Base-by-base conservation (phyloP, 2,113 vertebrate genomes). In the Macroglossus sobrinus region DNA sequence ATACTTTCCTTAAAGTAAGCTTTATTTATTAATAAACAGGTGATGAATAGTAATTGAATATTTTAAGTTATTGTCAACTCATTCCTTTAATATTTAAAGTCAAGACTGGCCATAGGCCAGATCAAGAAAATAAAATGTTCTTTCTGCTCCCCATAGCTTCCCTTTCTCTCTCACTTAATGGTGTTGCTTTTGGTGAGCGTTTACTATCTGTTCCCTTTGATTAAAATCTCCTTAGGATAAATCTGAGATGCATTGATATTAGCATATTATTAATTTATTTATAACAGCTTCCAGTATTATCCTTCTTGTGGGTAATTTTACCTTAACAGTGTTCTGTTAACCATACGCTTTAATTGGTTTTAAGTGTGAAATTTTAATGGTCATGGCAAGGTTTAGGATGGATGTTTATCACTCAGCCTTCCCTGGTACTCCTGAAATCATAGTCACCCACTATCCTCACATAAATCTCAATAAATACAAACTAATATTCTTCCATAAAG, bases 51-150 rank as follows among this genome's bases (percentile, higher is more conserved):
- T 86, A 35, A 43, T 87, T 33, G 92, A 66, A 53, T 94, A 82
- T 84, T 76, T 92, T 61, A 87, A 35, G 43, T 89, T 87, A 80
- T 93, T 74, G 12, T 89, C 26, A 79, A 16, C 71, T 61, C 59
- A 72, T 95, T 93, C 28, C 88, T 76, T 82, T 40, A 57, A 72
- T n/a, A 93, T 95, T 88, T 68, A 95, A 82, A 81, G 59, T 89
- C 18, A 59, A 89, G 55, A 33, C 18, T 86, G 72, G 11, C 35
- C 35, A 57, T 19, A 66, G 61, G 69, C 55, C 81, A 89, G 93
- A 45, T 63, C 30, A 84, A 92, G 66, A 79, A 95, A 63, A 57
- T 57, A 53, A 75, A 87, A 8, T 75, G 78, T 43, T 3, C 30
- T 14, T 59, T 12, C 40, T 84, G 7, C 74, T 69, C 94, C 33